Evolutionary conservation across 2,888 invertebrate genomes (phyloP), one percentile per base, ranked within the genome.

Genomic region (Noctua janthina): DNA sequence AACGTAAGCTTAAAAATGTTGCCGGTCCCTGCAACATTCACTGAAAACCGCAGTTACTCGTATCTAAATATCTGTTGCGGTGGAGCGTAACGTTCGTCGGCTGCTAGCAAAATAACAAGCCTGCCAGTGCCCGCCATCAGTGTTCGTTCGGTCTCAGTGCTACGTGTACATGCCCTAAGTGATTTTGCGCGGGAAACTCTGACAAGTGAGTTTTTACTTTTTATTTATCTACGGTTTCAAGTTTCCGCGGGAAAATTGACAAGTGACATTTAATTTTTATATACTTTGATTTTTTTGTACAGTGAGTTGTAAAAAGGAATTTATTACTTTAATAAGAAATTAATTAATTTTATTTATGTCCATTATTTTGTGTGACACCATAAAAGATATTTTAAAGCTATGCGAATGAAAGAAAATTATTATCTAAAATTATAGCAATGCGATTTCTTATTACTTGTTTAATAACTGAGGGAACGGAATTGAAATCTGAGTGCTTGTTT

Each of bases 61-160:
- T 39, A 87, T 88, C 86, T 87, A 89, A 90, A 87, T 87, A 82
- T 84, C 76, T 81, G 68, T 67, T 74, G 84, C 66, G 77, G 81
- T 79, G 56, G 77, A 88, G 81, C 85, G 84, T 90, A 91, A 91
- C 88, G 87, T 80, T 86, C 83, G 80, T 82, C 77, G 83, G 69
- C 85, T 83, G 86, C 81, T 79, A 93, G 91, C 92, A 94, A 94
- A 94, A 94, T 91, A 88, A 78, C 86, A 74, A 80, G 91, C 73
- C 74, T 51, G 74, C 64, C 83, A 66, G 79, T 64, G 81, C n/a
- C 79, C 81, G 83, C 76, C 78, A 74, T 74, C 94, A 95, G 94
- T 95, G 83, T 81, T 68, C 81, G 80, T 75, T 89, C 81, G 88
- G 74, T 78, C 91, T 92, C 89, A 73, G 90, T 88, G 90, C 84